Percentiles rank a stretch among this genome's conserved stretches.
Evolutionary conservation across 2,888 invertebrate species (phyloP).

Genomic region (Thymelicus sylvestris): DNA sequence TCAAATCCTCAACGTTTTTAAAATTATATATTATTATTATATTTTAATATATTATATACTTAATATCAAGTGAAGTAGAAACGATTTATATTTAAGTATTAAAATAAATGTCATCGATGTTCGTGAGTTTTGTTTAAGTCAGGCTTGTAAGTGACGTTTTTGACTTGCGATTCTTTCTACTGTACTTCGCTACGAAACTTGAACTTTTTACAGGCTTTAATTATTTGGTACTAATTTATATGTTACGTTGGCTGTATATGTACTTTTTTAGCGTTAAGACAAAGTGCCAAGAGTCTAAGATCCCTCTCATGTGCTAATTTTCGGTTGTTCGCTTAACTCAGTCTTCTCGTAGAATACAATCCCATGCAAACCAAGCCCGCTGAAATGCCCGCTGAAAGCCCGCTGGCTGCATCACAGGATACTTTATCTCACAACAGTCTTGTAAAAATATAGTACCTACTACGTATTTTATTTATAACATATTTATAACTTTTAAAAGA

Average conservation of each 20-base stretch:
- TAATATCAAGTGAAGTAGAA: constrained; percentile 68
- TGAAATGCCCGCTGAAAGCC: too few relatives aligned
- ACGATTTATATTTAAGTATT: constrained; percentile 57
- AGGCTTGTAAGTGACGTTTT: constrained; percentile 38
- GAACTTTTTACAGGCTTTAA: constrained; percentile 37
- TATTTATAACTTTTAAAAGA: constrained; percentile 35
- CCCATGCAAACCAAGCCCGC: constrained; percentile 1
- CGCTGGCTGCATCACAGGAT: constrained; percentile 38
- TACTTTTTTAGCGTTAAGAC: constrained; percentile 66
- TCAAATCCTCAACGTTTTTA: constrained; percentile 76
- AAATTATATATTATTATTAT: constrained; percentile 69
- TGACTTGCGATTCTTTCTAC: constrained; percentile 19
- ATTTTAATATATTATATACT: constrained; percentile 67
- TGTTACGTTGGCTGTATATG: constrained; percentile 31
- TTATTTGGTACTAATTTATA: constrained; percentile 40
- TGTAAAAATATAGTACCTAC: constrained; percentile 25
- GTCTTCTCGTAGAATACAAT: constrained; percentile 22
- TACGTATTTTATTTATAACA: constrained; percentile 33
- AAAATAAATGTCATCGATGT: constrained; percentile 61
- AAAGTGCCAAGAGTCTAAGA: constrained; percentile 80
- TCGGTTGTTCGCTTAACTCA: constrained; percentile 7
- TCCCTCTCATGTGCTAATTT: constrained; percentile 70
- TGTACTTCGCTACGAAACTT: constrained; percentile 17
- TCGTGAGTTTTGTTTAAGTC: constrained; percentile 47
- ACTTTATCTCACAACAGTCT: constrained; percentile 30